Percentiles rank a stretch among this genome's conserved stretches.
These are phyloP conservation scores for Andricus grossulariae DNA, from an alignment of 1,140 invertebrate species.

Conservation along the genomic window DNA sequence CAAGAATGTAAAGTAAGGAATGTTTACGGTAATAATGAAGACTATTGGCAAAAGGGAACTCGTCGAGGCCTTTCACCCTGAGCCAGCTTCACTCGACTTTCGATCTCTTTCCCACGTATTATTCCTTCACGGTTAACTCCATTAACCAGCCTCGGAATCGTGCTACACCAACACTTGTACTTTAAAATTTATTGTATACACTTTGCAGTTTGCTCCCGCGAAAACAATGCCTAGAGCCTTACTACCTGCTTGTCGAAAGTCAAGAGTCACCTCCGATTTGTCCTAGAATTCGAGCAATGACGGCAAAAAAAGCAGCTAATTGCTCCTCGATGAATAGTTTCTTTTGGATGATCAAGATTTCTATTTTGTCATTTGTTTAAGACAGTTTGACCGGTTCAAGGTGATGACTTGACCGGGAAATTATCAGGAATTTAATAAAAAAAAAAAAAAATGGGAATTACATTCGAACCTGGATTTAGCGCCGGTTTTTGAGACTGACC, in stretches of 20 bases:
- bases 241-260: constrained; percentile 5
- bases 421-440: too few relatives aligned
- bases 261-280: constrained; percentile 12
- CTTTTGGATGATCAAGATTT: neutral
- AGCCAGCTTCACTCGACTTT: constrained; percentile 56
- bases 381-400: too few relatives aligned
- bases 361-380: constrained; percentile 21
- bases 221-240: neutral
- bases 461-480: too few relatives aligned
- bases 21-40: neutral
- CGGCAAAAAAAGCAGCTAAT: neutral
- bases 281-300: constrained; percentile 1
- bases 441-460: too few relatives aligned
- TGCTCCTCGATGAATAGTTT: neutral
- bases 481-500: too few relatives aligned
- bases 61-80: constrained; percentile 62
- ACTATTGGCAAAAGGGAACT: neutral
- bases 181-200: neutral
- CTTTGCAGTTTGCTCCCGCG: neutral
- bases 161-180: neutral
- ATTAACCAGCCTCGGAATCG: constrained; percentile 18
- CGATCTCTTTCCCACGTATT: constrained; percentile 60
- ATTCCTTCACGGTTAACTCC: neutral
- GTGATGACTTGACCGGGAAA: too few relatives aligned
- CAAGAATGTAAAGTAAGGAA: neutral